Evolutionary conservation across 1,140 invertebrate genomes (phyloP).

Genomic region (Atopsyche davidsoni): DNA sequence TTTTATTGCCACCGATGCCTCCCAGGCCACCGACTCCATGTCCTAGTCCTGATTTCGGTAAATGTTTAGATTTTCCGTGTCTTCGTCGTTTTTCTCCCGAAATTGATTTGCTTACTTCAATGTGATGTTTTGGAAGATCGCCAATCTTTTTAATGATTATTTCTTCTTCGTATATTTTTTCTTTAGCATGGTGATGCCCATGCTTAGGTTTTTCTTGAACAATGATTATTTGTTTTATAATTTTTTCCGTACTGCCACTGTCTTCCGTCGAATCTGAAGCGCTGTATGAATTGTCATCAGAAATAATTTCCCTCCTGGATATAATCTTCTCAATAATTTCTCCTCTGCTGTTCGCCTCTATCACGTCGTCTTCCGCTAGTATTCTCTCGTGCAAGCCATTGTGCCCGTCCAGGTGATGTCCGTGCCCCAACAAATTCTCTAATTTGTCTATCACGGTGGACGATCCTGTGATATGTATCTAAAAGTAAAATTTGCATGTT

Average conservation of each 20-base stretch:
- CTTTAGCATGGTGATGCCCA: constrained; percentile 24
- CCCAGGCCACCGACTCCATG: constrained; percentile 12
- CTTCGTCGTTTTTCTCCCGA: constrained; percentile 14
- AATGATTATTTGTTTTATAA: constrained; percentile 28
- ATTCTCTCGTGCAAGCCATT: constrained; percentile 20
- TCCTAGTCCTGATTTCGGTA: not conserved
- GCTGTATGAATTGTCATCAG: constrained; percentile 15
- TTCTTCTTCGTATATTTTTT: constrained; percentile 29
- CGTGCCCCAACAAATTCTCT: constrained; percentile 19
- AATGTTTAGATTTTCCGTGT: too few species aligned
- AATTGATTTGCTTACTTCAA: constrained; percentile 4
- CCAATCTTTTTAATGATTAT: constrained; percentile 27
- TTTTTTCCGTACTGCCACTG: constrained; percentile 26
- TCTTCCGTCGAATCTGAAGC: constrained; percentile 19
- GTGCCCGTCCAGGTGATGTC: constrained; percentile 6
- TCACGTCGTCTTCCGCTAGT: constrained; percentile 21
- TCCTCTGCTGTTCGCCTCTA: constrained; percentile 26
- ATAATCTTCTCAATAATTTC: constrained; percentile 27
- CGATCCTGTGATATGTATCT: constrained; percentile 25
- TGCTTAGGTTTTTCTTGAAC: constrained; percentile 27
- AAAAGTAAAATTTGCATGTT: constrained; percentile 1
- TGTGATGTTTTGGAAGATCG: not conserved
- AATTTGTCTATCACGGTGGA: constrained; percentile 15
- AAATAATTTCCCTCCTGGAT: constrained; percentile 22
- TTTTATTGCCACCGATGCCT: too few species aligned